Evolutionary conservation across 2,888 invertebrate genomes (phyloP).

Genomic region (Hypselothyrea guttata): DNA sequence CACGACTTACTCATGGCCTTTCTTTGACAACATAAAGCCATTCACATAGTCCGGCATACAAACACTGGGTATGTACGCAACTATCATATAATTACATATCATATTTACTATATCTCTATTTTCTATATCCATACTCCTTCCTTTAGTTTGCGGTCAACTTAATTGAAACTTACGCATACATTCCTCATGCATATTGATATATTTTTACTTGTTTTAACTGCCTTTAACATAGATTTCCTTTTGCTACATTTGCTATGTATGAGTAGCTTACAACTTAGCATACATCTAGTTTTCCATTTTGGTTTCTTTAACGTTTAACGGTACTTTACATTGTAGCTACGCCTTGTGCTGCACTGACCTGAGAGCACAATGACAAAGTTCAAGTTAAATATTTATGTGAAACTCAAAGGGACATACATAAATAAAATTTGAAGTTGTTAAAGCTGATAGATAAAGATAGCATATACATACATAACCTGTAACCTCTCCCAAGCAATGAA

Average conservation of each 20-base stretch:
- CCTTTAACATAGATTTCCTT: constrained; percentile 40
- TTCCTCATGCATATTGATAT: constrained; percentile 56
- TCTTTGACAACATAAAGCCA: constrained; percentile 64
- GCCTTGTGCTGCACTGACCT: constrained; percentile 61
- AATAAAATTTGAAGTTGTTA: constrained; percentile 28
- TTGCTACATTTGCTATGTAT: constrained; percentile 32
- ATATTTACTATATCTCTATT: constrained; percentile 40
- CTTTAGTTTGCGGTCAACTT: constrained; percentile 45
- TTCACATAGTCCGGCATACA: constrained; percentile 56
- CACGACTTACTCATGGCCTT: constrained; percentile 37
- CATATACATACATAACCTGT: constrained; percentile 26
- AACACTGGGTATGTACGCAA: constrained; percentile 10
- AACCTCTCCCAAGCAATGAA: constrained; percentile 9
- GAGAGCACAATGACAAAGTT: constrained; percentile 44
- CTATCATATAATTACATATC: constrained; percentile 31
- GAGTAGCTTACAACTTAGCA: constrained; percentile 29
- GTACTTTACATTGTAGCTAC: constrained; percentile 80
- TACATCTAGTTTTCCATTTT: constrained; percentile 51
- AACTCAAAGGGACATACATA: constrained; percentile 37
- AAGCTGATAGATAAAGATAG: constrained; percentile 40
- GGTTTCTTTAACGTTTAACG: constrained; percentile 54
- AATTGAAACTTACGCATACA: constrained; percentile 33
- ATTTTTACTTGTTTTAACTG: constrained; percentile 9
- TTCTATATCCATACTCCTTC: constrained; percentile 31
- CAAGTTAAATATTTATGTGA: constrained; percentile 12